Evolutionary conservation across 2,888 invertebrate species (phyloP), one percentile per base, ranked within the genome.

Genomic region (Drosophila fungiperda): DNA sequence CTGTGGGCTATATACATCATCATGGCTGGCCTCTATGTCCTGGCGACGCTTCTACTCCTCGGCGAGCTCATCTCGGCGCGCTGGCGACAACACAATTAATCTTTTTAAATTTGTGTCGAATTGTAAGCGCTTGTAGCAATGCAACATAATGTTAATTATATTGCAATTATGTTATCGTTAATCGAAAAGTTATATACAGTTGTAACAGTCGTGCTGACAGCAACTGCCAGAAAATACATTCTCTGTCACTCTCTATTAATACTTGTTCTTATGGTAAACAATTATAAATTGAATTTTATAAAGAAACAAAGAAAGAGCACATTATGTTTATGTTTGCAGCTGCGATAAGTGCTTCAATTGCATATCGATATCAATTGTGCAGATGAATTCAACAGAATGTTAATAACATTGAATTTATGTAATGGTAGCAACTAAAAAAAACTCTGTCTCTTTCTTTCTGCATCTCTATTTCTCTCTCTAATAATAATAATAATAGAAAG

Each of bases 61-160:
- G 26, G 26, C 17, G 88, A 89, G 48, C 17, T 88, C 3, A 12
- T 80, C 23, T 75, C 77, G 1, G 49, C 48, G 6, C 63, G 69
- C 20, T 58, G 53, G 23, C n/a, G 35, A 20, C 20, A 45, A 15
- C 3, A 11, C 15, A 42, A 59, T 20, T 33, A 33, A 26, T 26
- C n/a, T n/a, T 23, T 45, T 45, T 20, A 20, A 45, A 15, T 23
- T 20, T 23, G 15, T 17, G 8, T 8, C 1, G 20, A 23, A 15
- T 45, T 23, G 15, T 8, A 23, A 45, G 20, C 42, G 42, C 12
- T 7, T 20, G 12, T 3, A 12, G 12, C 12, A 45, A 42, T 38
- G 38, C 17, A 38, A 1, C 38, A 17, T 17, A 40, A 40, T n/a
- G 38, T 45, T 1, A 45, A 20, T 11, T 20, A 20, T 20, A 45